Conservation (phyloP, 1,140 invertebrate genomes). For the Paraescarpia echinospica region DNA sequence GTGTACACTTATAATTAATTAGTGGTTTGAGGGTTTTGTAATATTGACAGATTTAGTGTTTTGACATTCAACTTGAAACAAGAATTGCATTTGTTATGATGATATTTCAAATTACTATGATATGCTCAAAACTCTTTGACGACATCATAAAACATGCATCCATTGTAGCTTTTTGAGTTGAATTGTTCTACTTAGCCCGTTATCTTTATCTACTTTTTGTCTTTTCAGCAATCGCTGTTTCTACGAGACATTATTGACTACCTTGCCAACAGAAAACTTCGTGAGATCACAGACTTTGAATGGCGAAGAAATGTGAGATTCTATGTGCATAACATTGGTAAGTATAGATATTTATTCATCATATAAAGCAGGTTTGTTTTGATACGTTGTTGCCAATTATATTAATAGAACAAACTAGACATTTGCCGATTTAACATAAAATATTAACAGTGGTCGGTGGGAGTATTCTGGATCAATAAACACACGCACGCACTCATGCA, state of each 20-base stretch:
- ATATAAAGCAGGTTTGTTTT: no score
- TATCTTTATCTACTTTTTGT: not conserved
- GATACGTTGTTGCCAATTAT: not conserved
- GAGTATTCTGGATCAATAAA: no score
- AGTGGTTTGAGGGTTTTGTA: no score
- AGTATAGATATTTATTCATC: not conserved
- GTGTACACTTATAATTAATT: no score
- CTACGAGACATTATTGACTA: conserved; percentile 53
- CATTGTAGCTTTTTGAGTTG: no score
- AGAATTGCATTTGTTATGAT: no score
- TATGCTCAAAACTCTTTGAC: no score
- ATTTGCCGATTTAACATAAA: not conserved
- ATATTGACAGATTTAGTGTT: no score
- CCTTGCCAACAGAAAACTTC: conserved; percentile 51
- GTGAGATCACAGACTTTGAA: conserved; percentile 56
- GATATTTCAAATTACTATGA: no score
- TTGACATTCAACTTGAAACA: no score
- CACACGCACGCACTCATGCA: not conserved
- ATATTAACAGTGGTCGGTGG: no score
- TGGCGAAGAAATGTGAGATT: conserved; percentile 54
- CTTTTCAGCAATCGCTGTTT: conserved; percentile 52
- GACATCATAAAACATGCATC: no score
- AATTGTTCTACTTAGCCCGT: not conserved
- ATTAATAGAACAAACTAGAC: not conserved
- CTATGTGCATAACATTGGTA: conserved; percentile 40